These are phyloP conservation scores for Oryzias melastigma DNA, from an alignment of 2,113 vertebrate genomes.

Conservation along the genomic window DNA sequence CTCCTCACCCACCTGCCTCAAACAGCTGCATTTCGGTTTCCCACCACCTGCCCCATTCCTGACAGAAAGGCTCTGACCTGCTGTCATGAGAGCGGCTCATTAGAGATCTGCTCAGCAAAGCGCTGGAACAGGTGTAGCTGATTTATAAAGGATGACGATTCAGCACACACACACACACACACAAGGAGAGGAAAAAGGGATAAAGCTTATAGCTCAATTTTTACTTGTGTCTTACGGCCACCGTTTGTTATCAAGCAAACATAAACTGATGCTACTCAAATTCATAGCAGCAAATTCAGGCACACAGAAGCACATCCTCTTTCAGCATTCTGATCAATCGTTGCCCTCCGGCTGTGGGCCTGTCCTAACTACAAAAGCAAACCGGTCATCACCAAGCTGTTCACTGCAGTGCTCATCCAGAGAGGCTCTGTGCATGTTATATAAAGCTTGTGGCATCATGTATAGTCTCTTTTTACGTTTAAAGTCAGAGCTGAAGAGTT, in stretches of 20 bases:
- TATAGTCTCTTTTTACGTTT: not conserved
- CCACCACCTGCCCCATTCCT: no score
- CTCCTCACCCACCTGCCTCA: no score
- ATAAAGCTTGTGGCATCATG: not conserved
- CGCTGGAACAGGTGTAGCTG: no score
- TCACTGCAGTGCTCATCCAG: constrained; percentile 52
- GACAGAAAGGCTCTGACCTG: no score
- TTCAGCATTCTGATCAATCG: constrained; percentile 58
- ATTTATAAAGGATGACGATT: no score
- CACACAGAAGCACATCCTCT: constrained; percentile 19
- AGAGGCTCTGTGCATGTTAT: not conserved
- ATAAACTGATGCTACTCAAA: not conserved
- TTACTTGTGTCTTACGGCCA: not conserved
- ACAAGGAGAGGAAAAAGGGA: not conserved
- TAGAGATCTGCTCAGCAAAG: no score
- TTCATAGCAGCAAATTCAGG: constrained; percentile 26
- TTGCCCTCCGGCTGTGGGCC: constrained; percentile 59
- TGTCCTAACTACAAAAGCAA: constrained; percentile 53
- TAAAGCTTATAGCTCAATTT: not conserved
- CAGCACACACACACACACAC: no score
- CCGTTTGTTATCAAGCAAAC: not conserved
- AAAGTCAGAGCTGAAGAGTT: not conserved
- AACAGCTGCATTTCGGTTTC: no score
- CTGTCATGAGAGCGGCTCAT: no score
- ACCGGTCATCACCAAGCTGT: constrained; percentile 55